These are phyloP conservation scores for Coregonus suidteri DNA, from an alignment of 2,797 vertebrate species.

Conservation along the genomic window DNA sequence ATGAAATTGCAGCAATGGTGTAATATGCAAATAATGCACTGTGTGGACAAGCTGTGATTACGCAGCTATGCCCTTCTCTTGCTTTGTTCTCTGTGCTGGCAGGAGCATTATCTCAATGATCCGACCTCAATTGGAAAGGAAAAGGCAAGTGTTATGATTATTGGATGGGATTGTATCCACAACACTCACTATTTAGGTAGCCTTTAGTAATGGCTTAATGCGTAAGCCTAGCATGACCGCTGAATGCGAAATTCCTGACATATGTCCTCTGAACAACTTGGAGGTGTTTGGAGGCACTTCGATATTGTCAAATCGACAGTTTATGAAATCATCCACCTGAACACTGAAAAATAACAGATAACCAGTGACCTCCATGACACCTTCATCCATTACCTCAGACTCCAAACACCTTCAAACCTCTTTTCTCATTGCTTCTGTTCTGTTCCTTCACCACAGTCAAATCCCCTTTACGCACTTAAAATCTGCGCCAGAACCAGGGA, in stretches of 20 bases:
- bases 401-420: neutral
- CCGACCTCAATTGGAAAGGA: constrained; percentile 16
- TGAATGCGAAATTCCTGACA: neutral
- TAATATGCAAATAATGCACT: neutral
- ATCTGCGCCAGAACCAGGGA: neutral
- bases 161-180: constrained; percentile 42
- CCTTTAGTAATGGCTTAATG: constrained; percentile 33
- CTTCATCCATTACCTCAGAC: constrained; percentile 20
- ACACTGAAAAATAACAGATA: neutral
- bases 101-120: constrained; percentile 24
- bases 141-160: constrained; percentile 42
- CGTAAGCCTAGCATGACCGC: neutral
- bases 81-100: constrained; percentile 46
- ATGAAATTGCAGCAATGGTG: neutral
- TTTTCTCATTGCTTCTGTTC: neutral
- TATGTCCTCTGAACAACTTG: neutral
- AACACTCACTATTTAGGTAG: constrained; percentile 47
- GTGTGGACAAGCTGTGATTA: constrained; percentile 24
- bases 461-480: neutral
- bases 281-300: neutral
- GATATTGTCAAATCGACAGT: neutral
- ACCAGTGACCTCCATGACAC: constrained; percentile 1
- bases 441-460: neutral
- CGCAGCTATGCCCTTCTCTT: constrained; percentile 30
- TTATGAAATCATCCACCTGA: constrained; percentile 30